Evolutionary conservation across 2,888 invertebrate genomes (phyloP), one percentile per base, ranked within the genome.

Genomic region (Acronicta leporina): DNA sequence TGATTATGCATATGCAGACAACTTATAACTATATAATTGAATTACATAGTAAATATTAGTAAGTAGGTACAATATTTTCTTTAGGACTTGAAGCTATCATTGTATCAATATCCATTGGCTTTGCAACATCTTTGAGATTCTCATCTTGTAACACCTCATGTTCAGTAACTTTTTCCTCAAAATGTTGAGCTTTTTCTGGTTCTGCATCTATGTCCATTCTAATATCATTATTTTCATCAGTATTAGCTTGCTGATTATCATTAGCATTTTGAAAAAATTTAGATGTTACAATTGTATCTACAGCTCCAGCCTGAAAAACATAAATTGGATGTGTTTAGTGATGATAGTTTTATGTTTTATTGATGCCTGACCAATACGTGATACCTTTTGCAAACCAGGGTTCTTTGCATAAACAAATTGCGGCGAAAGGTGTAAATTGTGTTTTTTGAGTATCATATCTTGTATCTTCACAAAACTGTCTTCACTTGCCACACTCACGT

Each of bases 371-470:
- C 20, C 4, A 15, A 27, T 15, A 38, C 10, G 11, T 60, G 40
- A 50, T 84, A 87, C 87, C 77, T 78, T 78, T 61, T 79, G 77
- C 50, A 82, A 60, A 3, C 73, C 62, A 43, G 62, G 78, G 50
- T 88, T 89, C 66, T 89, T 92, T 11, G 84, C 77, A 73, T 92
- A 94, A 14, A 87, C 84, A 82, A 93, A 93, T 70, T 88, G 85
- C 5, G 93, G 93, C 3, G 92, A 92, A 15, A 83, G 76, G 71
- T 92, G 88, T 48, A 94, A 81, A 60, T 92, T 88, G 63, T 89
- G 89, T 74, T 90, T 85, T 65, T 87, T 91, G 13, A 91, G 57
- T 51, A 91, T 82, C 82, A 88, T 88, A 41, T 91, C 87, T 77
- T 88, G 87, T 10, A 90, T 87, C 61, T 83, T 86, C 14, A 63